phyloP scores from a whole-genome alignment of 2,113 vertebrate genomes.

The Cavia porcellus region DNA sequence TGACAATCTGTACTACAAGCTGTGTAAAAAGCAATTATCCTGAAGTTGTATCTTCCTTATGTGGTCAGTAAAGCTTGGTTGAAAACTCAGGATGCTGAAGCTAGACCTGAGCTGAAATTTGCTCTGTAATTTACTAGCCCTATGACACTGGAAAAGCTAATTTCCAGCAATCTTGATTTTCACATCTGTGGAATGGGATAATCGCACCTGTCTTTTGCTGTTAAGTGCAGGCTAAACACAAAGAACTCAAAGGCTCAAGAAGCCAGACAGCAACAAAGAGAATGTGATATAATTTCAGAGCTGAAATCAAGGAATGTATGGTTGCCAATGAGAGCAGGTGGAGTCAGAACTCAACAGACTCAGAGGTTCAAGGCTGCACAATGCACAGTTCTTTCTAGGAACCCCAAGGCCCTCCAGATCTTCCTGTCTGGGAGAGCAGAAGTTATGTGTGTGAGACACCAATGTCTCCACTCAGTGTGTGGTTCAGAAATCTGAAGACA shows the following conservation, averaged over 20 bases:
- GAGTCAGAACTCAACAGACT: background rate
- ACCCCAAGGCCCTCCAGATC: background rate
- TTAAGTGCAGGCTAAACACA: background rate
- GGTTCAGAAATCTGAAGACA: background rate
- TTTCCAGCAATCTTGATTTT: background rate
- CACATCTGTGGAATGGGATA: conserved; percentile 6
- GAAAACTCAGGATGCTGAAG: background rate
- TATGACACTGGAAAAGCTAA: background rate
- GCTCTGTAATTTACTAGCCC: background rate
- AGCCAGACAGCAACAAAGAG: background rate
- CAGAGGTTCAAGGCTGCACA: background rate
- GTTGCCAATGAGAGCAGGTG: background rate
- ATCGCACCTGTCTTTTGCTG: background rate
- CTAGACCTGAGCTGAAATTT: background rate
- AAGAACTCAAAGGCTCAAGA: background rate
- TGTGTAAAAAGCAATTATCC: background rate
- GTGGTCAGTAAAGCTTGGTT: background rate
- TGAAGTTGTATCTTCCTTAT: background rate
- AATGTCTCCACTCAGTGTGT: background rate
- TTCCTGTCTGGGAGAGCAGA: background rate
- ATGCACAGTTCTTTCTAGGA: background rate
- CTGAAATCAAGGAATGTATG: background rate
- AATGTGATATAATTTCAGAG: background rate
- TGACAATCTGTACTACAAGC: background rate
- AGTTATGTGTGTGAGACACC: background rate